Evolutionary conservation across 1,140 invertebrate species (phyloP), one percentile per base, ranked within the genome.

Genomic region (Listronotus bonariensis): DNA sequence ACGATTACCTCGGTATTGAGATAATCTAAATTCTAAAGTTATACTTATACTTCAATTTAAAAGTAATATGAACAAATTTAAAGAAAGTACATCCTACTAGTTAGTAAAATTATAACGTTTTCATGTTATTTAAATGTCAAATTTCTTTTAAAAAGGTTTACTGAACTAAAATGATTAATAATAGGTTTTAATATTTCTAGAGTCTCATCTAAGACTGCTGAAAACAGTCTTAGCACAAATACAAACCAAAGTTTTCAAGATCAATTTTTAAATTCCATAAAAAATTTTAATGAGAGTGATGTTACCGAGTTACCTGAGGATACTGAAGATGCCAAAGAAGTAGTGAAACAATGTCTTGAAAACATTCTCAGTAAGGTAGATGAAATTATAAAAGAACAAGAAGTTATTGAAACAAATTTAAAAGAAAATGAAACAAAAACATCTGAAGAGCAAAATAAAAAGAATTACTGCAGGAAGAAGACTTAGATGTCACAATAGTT

Each of bases 181-280:
- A n/a, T n/a, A n/a, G n/a, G 5, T 26, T 26, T 26, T 26, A 26
- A 26, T 26, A 26, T 49, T 46, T 46, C 45, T 34, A 46, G 41
- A 17, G 8, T 17, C 31, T 20, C 20, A 26, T 26, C 55, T 1
- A 45, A 57, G 43, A 6, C 20, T 32, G 31, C 17, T 9, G 55
- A 52, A 14, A 14, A 10, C 43, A 54, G 9, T 20, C 26, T 32
- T 11, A 26, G 11, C 52, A 12, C 36, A 61, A 18, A 15, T 15
- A 14, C 32, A 11, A 26, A 34, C 14, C 38, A 46, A 40, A 70
- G 54, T 40, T 70, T 67, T 58, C 68, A 70, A 62, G 59, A 70
- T 18, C 68, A 70, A 26, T 70, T 59, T 55, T 36, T 70, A 12
- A 70, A 53, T 55, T 64, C 68, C 0, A 26, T 65, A 15, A 64